Percentiles rank a stretch among this genome's conserved stretches.
These are phyloP conservation scores for Buathra laborator DNA, from an alignment of 2,888 invertebrate genomes.

Conservation along the genomic window DNA sequence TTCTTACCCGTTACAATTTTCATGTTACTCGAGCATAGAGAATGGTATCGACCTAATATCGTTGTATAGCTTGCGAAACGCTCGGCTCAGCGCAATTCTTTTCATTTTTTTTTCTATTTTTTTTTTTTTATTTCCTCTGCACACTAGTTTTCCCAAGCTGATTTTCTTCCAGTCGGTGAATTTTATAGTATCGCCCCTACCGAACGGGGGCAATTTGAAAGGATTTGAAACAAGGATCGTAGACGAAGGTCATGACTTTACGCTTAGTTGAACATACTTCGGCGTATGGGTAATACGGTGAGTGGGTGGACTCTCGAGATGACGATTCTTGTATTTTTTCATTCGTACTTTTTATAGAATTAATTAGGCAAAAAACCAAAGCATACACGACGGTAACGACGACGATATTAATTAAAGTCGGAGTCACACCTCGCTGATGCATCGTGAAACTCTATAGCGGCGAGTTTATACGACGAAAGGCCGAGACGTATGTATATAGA, in stretches of 20 bases:
- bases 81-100: constrained; percentile 34
- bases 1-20: constrained; percentile 54
- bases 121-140: background rate
- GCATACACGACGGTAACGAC: background rate
- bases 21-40: constrained; percentile 21
- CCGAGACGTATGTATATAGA: constrained; percentile 46
- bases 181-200: constrained; percentile 55
- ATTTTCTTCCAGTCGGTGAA: constrained; percentile 60
- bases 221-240: constrained; percentile 33
- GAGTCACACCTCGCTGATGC: constrained; percentile 67
- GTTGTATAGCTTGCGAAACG: constrained; percentile 33
- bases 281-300: constrained; percentile 16
- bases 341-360: constrained; percentile 55
- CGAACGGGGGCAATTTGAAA: constrained; percentile 52
- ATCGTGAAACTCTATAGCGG: constrained; percentile 57
- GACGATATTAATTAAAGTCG: constrained; percentile 69
- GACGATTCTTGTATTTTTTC: background rate
- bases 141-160: constrained; percentile 34
- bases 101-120: constrained; percentile 31
- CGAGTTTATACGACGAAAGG: background rate
- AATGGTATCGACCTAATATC: constrained; percentile 4
- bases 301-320: constrained; percentile 2
- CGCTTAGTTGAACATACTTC: constrained; percentile 1
- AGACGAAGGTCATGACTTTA: constrained; percentile 10
- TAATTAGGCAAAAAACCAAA: constrained; percentile 67